Evolutionary conservation across 2,797 vertebrate genomes (phyloP).

Genomic region (Oceanodroma leucorhoa): DNA sequence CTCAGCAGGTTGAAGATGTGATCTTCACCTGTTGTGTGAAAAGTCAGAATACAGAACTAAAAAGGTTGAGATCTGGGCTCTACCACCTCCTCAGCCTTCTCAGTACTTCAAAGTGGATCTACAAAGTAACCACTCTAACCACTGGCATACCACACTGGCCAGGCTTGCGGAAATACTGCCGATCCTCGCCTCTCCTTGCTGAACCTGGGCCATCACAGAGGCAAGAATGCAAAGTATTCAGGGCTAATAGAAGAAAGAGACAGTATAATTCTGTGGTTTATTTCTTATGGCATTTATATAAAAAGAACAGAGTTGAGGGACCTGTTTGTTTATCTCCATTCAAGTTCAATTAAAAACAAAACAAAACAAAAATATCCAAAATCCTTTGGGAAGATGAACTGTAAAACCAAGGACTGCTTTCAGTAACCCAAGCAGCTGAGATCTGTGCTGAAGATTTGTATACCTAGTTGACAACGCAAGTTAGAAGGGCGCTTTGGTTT

Average conservation of each 20-base stretch:
- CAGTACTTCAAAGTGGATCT: neutral
- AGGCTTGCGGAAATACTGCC: neutral
- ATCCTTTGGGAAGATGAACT: neutral
- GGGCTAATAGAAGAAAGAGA: neutral
- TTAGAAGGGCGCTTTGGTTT: neutral
- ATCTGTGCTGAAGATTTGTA: neutral
- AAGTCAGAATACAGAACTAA: neutral
- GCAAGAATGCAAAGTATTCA: neutral
- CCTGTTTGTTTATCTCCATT: neutral
- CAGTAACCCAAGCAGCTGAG: neutral
- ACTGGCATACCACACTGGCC: fast-evolving
- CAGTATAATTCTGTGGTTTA: neutral
- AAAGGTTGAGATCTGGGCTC: neutral
- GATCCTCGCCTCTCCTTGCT: neutral
- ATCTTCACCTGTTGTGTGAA: neutral
- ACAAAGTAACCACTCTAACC: neutral
- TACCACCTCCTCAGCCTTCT: neutral
- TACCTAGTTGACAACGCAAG: neutral
- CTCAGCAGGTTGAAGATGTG: neutral
- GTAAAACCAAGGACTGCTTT: neutral
- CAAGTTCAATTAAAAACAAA: neutral
- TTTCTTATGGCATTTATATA: neutral
- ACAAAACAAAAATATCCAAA: neutral
- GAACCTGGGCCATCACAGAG: neutral
- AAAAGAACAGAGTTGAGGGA: neutral